Percentiles rank a stretch among this genome's conserved stretches.
Conservation (phyloP, 2,888 invertebrate species). For the Chydorus sphaericus region DNA sequence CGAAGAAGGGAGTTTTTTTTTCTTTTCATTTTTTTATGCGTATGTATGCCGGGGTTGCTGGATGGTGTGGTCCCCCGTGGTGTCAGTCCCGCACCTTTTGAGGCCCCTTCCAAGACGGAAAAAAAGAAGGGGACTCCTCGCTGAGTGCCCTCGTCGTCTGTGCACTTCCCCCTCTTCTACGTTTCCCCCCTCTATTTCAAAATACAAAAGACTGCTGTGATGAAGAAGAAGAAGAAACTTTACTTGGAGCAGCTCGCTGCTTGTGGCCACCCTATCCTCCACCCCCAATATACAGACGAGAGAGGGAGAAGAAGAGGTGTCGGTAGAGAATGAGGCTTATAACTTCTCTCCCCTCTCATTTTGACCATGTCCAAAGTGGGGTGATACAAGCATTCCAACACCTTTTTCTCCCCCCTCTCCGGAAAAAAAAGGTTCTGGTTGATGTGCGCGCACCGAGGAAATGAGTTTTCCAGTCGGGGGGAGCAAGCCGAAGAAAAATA, state of each 20-base stretch:
- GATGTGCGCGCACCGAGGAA: background rate
- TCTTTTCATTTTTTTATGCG: too few relatives aligned
- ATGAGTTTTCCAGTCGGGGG: background rate
- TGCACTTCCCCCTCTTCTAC: background rate
- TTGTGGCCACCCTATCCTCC: too few relatives aligned
- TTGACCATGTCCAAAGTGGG: background rate
- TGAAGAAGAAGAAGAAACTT: too few relatives aligned
- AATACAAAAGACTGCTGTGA: too few relatives aligned
- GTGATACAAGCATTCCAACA: conserved; percentile 4
- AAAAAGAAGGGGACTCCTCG: background rate
- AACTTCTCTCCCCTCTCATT: conserved; percentile 1
- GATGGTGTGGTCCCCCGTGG: conserved; percentile 3
- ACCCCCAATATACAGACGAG: background rate
- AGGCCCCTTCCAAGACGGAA: too few relatives aligned
- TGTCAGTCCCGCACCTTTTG: conserved; percentile 2
- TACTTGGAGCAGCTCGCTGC: too few relatives aligned
- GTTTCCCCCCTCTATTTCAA: background rate
- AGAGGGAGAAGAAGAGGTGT: background rate
- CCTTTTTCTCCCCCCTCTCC: background rate
- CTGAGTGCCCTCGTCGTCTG: background rate
- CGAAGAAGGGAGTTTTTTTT: too few relatives aligned
- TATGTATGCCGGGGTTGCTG: too few relatives aligned
- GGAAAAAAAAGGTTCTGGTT: background rate
- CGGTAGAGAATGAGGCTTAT: background rate
- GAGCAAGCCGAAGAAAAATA: too few relatives aligned